Evolutionary conservation across 2,797 vertebrate species (phyloP).

Genomic region (Acipenser ruthenus): DNA sequence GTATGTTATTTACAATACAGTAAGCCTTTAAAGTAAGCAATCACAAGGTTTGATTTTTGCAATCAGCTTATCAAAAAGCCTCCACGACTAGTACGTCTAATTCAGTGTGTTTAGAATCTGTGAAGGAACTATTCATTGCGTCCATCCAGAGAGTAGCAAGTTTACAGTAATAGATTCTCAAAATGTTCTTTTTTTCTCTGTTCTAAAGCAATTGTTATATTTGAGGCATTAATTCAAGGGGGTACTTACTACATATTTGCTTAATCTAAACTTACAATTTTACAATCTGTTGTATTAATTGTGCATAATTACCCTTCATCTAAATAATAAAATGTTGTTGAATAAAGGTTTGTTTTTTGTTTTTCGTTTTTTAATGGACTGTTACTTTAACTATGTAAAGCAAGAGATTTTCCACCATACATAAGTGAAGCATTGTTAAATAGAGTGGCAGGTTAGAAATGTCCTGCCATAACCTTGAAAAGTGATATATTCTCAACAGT

Average conservation of each 20-base stretch:
- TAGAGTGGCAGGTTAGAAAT: too few species aligned
- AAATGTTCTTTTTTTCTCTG: conserved; percentile 25
- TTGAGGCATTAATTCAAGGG: conserved; percentile 50
- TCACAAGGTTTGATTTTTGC: not conserved
- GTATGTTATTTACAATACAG: too few species aligned
- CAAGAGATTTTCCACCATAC: too few species aligned
- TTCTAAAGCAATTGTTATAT: conserved; percentile 45
- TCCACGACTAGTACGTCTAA: not conserved
- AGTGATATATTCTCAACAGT: too few species aligned
- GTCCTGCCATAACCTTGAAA: too few species aligned
- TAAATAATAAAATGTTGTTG: conserved; percentile 70
- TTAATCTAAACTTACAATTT: conserved; percentile 57
- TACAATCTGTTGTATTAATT: conserved; percentile 67
- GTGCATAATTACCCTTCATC: conserved; percentile 67
- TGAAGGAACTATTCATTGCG: not conserved
- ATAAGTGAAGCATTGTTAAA: too few species aligned
- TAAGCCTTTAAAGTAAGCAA: not conserved
- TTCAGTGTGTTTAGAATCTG: not conserved
- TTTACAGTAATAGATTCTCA: conserved; percentile 7
- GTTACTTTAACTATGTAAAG: too few species aligned
- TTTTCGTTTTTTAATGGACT: too few species aligned
- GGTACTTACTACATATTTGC: conserved; percentile 35
- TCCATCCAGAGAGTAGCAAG: conserved; percentile 7
- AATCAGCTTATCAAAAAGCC: not conserved
- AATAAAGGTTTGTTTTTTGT: conserved; percentile 31